Evolutionary conservation across 2,888 invertebrate species (phyloP), one percentile per base, ranked within the genome.

Genomic region (Eristalis arbustorum): DNA sequence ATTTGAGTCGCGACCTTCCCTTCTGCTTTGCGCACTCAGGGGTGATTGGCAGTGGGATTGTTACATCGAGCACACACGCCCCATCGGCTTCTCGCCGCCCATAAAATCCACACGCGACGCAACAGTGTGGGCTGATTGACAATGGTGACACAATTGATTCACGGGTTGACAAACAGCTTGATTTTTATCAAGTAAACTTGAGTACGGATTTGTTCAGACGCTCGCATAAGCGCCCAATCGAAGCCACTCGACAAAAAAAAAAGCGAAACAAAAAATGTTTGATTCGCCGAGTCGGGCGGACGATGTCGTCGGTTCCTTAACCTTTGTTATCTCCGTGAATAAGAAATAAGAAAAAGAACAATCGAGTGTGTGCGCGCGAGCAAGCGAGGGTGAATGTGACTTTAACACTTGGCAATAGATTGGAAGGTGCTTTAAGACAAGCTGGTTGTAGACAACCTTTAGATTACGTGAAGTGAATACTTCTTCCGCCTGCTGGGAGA

Each of bases 101-200:
- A 42, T 5, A 28, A 56, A 23, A 22, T 3, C 2, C 42, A 8
- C 49, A 49, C 18, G 8, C 8, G 18, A n/a, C 49, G n/a, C 18
- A 8, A n/a, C 49, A 5, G 18, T 18, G 42, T 31, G 56, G 18
- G 72, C 59, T 69, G 63, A 78, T 64, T 78, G 68, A 83, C 73
- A 73, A 63, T 59, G 25, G 49, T 73, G 67, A 68, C 68, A 68
- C 83, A 78, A 68, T 77, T 57, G 40, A 68, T 69, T 68, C 42
- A 68, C 25, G 68, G 78, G 73, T 78, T 78, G 78, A 78, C 22
- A 78, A 77, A 83, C 78, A 49, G 31, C 14, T 34, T 28, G 34
- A 23, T 56, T 59, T 37, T 72, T 66, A 40, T 34, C 56, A 64
- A 63, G 49, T 23, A 13, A 64, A 67, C 25, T 25, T 18, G n/a